Evolutionary conservation across 2,113 vertebrate genomes (phyloP).

Genomic region (Megaceryle torquata): DNA sequence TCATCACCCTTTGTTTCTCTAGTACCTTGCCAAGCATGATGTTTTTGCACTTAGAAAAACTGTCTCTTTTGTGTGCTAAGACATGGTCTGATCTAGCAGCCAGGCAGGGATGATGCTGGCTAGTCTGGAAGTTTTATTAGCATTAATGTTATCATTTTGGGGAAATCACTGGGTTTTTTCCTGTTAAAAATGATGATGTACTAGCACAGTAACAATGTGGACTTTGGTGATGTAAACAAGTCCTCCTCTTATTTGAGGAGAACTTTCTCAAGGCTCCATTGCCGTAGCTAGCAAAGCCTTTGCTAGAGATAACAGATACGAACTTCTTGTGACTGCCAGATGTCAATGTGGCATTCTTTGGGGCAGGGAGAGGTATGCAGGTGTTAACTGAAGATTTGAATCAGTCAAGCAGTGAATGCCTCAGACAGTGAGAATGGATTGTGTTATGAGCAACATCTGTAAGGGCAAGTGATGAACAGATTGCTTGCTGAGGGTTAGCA

Average conservation of each 20-base stretch:
- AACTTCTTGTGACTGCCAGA: background rate
- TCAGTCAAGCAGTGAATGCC: constrained; percentile 35
- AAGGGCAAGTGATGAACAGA: background rate
- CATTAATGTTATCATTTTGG: background rate
- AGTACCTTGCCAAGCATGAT: background rate
- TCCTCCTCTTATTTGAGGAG: background rate
- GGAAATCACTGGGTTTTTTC: background rate
- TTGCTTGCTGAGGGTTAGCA: background rate
- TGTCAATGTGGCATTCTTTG: background rate
- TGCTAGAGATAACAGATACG: background rate
- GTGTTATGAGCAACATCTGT: background rate
- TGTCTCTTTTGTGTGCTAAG: background rate
- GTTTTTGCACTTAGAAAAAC: background rate
- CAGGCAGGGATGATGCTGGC: background rate
- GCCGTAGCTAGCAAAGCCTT: background rate
- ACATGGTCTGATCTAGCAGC: background rate
- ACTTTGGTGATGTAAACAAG: background rate
- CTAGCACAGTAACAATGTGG: background rate
- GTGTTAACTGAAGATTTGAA: constrained; percentile 34
- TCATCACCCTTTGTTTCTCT: background rate
- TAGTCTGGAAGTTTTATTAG: background rate
- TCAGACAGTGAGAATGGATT: background rate
- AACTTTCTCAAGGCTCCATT: background rate
- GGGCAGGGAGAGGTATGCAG: background rate
- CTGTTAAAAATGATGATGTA: background rate